phyloP scores from a whole-genome alignment of 2,888 invertebrate genomes.

The Axea sp. region DNA sequence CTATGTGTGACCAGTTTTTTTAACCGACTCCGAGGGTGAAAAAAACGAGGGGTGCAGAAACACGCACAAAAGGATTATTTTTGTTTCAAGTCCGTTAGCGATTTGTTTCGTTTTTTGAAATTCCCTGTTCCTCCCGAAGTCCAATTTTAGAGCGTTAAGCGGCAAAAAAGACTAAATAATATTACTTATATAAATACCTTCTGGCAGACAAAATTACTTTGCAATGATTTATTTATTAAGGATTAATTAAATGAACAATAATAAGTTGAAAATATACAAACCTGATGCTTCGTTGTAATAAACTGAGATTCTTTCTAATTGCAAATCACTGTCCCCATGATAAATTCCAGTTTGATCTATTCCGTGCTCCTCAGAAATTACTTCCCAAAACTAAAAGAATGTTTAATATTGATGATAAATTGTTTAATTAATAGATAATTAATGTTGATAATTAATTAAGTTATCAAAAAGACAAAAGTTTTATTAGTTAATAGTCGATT shows the following conservation, averaged over 20 bases:
- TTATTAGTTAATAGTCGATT: too few species aligned
- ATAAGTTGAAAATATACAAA: too few species aligned
- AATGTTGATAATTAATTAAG: too few species aligned
- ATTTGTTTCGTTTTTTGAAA: conserved; percentile 65
- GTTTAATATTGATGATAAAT: too few species aligned
- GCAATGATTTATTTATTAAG: neutral
- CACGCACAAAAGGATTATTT: conserved; percentile 66
- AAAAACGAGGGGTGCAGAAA: conserved; percentile 44
- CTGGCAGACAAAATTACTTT: neutral
- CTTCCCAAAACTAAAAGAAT: conserved; percentile 96
- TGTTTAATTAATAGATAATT: too few species aligned
- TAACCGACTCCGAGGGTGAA: conserved; percentile 35
- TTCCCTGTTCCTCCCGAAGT: conserved; percentile 19
- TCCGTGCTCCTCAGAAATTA: conserved; percentile 95
- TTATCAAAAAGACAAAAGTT: too few species aligned
- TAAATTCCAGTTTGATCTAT: conserved; percentile 84
- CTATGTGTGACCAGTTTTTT: conserved; percentile 34
- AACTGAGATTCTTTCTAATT: conserved; percentile 84
- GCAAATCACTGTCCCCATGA: conserved; percentile 83
- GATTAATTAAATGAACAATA: neutral
- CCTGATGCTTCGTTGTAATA: conserved; percentile 84
- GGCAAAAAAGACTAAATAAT: conserved; percentile 5
- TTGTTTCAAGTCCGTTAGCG: conserved; percentile 43
- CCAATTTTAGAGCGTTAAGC: conserved; percentile 43
- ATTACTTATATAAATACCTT: neutral